These are phyloP conservation scores for Eulemur macaco DNA, from an alignment of 2,113 vertebrate genomes.

Conservation along the genomic window DNA sequence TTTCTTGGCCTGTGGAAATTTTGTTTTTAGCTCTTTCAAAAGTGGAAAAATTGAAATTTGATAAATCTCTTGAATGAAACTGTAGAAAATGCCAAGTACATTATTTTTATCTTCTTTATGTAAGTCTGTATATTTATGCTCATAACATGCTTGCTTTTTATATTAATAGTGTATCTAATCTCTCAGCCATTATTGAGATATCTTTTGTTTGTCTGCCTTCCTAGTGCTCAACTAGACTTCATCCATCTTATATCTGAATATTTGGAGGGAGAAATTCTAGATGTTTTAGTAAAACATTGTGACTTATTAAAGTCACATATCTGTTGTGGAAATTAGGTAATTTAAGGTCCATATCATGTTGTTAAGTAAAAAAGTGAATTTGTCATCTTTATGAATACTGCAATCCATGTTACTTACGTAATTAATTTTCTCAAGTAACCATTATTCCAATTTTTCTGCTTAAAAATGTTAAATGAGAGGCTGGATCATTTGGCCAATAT, in stretches of 20 bases:
- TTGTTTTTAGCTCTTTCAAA: not conserved
- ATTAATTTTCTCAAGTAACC: not conserved
- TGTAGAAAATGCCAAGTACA: not conserved
- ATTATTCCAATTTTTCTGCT: conserved; percentile 41
- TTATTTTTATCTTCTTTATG: not conserved
- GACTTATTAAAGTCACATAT: not conserved
- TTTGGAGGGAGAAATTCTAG: not conserved
- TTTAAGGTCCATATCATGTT: not conserved
- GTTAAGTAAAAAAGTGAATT: not conserved
- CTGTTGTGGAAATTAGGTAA: not conserved
- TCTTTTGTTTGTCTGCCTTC: not conserved
- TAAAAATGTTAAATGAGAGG: conserved; percentile 8
- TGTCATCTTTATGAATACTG: not conserved
- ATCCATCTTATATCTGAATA: not conserved
- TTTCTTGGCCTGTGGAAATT: not conserved
- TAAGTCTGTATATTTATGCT: not conserved
- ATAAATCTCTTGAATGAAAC: not conserved
- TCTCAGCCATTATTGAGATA: not conserved
- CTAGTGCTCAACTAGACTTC: not conserved
- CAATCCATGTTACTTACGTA: conserved; percentile 1
- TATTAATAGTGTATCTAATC: not conserved
- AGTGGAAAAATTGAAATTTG: not conserved
- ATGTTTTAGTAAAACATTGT: not conserved
- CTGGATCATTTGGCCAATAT: not conserved
- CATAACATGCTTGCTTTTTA: not conserved